phyloP scores from a whole-genome alignment of 1,140 invertebrate species.

The Homarus americanus region DNA sequence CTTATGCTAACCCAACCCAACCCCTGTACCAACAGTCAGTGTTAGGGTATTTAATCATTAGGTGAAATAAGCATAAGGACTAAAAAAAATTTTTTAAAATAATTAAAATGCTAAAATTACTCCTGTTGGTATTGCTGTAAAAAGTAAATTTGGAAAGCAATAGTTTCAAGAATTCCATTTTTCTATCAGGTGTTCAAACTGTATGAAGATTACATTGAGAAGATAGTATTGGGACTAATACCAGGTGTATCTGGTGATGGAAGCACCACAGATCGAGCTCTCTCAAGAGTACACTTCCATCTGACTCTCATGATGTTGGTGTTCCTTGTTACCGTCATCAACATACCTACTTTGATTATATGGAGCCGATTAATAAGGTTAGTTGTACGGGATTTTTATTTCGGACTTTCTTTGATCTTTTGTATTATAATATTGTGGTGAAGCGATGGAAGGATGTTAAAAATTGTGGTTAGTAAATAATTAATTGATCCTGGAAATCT shows the following conservation, averaged over 20 bases:
- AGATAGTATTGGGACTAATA: slow-evolving; percentile 43
- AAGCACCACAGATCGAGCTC: slow-evolving; percentile 10
- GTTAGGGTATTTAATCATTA: too few species aligned
- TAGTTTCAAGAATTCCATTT: not conserved
- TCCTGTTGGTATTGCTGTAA: not conserved
- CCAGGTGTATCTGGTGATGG: slow-evolving; percentile 11
- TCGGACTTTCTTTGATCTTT: not conserved
- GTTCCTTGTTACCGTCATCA: slow-evolving; percentile 37
- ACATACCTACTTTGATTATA: slow-evolving; percentile 61
- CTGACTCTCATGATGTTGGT: slow-evolving; percentile 65
- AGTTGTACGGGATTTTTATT: not conserved
- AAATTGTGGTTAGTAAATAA: too few species aligned
- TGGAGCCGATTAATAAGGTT: slow-evolving; percentile 60
- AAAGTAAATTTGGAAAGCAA: not conserved
- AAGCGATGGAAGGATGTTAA: too few species aligned
- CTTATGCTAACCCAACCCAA: too few species aligned
- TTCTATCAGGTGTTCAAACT: slow-evolving; percentile 43
- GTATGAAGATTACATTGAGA: slow-evolving; percentile 65
- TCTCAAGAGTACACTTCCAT: slow-evolving; percentile 59
- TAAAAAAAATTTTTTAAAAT: too few species aligned
- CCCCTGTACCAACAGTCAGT: too few species aligned
- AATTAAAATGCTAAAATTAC: not conserved
- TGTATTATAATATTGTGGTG: too few species aligned
- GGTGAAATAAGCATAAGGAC: too few species aligned
- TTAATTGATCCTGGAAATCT: too few species aligned